Evolutionary conservation across 23 tunicate species (phyloP).

Genomic region (Botrylloides violaceus): DNA sequence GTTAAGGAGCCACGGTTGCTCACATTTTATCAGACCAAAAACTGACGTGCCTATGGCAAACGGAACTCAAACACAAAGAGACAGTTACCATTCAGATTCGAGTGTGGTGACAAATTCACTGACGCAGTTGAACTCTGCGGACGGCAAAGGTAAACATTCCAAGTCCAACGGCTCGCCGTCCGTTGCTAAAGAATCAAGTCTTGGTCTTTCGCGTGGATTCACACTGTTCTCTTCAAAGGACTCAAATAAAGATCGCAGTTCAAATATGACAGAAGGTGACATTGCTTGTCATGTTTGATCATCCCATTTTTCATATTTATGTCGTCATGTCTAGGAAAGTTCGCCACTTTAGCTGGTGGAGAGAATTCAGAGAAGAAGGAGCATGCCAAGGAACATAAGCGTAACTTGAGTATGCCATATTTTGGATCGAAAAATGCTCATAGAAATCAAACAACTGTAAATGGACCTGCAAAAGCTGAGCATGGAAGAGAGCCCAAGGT

Average conservation of each 20-base stretch:
- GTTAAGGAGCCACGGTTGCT: constrained; percentile 3
- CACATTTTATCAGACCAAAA: neutral
- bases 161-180: constrained; percentile 6
- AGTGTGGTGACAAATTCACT: neutral
- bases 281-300: too few relatives aligned
- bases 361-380: constrained; percentile 15
- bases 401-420: constrained; percentile 74
- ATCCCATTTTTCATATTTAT: too few relatives aligned
- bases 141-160: constrained; percentile 12
- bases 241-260: neutral
- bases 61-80: constrained; percentile 6
- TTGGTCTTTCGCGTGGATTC: neutral
- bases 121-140: neutral
- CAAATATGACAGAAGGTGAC: neutral
- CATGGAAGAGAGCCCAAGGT: neutral
- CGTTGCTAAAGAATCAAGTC: neutral
- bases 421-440: constrained; percentile 32
- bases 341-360: constrained; percentile 58
- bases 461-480: neutral
- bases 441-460: constrained; percentile 2
- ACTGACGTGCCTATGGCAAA: neutral
- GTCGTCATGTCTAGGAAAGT: constrained; percentile 38
- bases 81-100: neutral
- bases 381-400: constrained; percentile 62
- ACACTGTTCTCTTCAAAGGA: neutral